Base-by-base conservation (phyloP, 2,888 invertebrate genomes). In the Rotaria socialis region DNA sequence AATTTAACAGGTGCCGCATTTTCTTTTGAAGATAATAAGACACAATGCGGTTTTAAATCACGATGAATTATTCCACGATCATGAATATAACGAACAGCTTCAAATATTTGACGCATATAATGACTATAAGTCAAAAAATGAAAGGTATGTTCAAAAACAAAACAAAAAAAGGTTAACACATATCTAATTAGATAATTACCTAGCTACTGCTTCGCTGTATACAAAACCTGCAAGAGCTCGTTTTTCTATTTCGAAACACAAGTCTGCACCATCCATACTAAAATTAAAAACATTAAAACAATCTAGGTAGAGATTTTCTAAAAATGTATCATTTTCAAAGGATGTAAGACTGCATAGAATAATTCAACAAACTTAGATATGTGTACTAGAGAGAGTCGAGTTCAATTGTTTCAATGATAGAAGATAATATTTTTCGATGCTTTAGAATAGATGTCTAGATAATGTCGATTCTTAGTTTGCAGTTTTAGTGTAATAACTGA, bases 201-300 rank as follows among this genome's bases (percentile, higher is more conserved):
- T 97, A 88, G 97, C 96, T 86, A 99, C 99, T 75, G 97, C 96
- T 93, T 99, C 99, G 90, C 98, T 99, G 93, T 99, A 99, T 87
- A 97, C 97, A 92, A 99, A 99, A 88, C 99, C 98, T 86, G 96
- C 95, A 56, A 95, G 94, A 47, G 98, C 98, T 90, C 97, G 93
- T 89, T 96, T 94, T 47, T 97, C 97, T 88, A 98, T 96, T 93
- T 99, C 99, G 92, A 96, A 97, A 92, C 97, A 98, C 89, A 99
- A 94, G 92, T 99, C 99, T 85, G 96, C 95, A 84, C 99, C 99
- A 91, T 98, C 97, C 96, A 97, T 96, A 92, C 97, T 96, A 93
- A 56, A 88, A 89, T 35, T 35, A 35, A 35, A 35, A 35, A 1
- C 1, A 35, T 35, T 35, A 35, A 35, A 35, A 35, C 35, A 35